Conservation (phyloP, 2,888 invertebrate species). For the Pardosa pseudoannulata region DNA sequence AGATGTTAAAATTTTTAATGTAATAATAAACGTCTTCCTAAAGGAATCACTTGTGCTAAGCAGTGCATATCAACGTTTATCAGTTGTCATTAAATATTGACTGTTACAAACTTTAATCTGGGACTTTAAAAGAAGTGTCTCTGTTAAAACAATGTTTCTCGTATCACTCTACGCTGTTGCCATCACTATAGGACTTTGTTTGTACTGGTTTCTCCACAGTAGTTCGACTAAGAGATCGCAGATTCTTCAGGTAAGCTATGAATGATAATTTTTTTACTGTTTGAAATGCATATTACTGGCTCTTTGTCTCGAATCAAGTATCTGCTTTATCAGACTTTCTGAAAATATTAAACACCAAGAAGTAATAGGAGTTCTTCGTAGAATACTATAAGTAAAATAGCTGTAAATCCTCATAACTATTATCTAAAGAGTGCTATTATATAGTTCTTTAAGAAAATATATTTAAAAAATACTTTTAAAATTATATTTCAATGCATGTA, state of each 20-base stretch:
- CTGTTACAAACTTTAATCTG: neutral
- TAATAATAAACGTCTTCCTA: neutral
- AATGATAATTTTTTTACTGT: no score
- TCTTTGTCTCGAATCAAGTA: no score
- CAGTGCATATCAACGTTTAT: neutral
- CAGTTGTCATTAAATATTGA: neutral
- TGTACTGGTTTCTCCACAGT: constrained; percentile 69
- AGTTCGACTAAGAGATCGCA: constrained; percentile 27
- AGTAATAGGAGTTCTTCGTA: no score
- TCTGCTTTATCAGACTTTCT: no score
- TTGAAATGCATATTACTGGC: no score
- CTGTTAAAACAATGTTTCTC: constrained; percentile 51
- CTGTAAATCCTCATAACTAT: no score
- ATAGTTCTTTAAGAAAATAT: no score
- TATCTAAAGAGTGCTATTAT: no score
- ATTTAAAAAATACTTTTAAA: no score
- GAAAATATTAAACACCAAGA: no score
- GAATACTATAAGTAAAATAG: no score
- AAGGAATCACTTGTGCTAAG: neutral
- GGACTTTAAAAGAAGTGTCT: neutral
- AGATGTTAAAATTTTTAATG: neutral
- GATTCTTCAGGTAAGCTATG: constrained; percentile 26
- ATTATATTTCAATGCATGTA: no score
- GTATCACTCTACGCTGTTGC: constrained; percentile 65
- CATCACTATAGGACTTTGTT: constrained; percentile 63